phyloP scores from a whole-genome alignment of 2,113 vertebrate species.

The Centrocercus urophasianus region DNA sequence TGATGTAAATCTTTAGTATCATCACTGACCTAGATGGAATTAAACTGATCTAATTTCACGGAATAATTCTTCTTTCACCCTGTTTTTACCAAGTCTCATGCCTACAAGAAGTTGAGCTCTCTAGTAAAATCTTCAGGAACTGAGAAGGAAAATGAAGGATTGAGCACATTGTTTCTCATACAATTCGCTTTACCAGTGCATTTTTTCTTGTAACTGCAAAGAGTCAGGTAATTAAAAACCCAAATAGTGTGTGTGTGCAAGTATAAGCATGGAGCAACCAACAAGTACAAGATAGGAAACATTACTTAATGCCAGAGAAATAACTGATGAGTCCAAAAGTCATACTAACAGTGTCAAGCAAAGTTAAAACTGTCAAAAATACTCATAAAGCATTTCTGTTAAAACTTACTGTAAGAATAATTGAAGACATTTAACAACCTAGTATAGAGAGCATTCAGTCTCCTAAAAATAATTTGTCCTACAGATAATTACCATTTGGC shows the following conservation, averaged over 20 bases:
- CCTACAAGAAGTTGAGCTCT: rapidly evolving
- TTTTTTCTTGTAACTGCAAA: not conserved
- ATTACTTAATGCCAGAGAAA: not conserved
- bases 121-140: not conserved
- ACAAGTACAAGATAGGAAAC: not conserved
- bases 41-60: not conserved
- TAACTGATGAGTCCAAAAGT: not conserved
- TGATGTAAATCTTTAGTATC: not conserved
- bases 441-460: not conserved
- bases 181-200: not conserved
- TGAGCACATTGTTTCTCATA: not conserved
- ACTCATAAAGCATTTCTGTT: not conserved
- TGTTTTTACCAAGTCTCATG: not conserved
- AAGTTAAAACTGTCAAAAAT: not conserved
- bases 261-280: not conserved
- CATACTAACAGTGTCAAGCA: not conserved
- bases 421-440: constrained; percentile 18
- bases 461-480: constrained; percentile 41
- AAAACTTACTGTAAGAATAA: not conserved
- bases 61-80: not conserved
- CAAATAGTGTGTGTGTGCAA: not conserved
- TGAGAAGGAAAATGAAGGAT: not conserved
- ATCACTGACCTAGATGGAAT: not conserved
- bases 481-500: constrained; percentile 35
- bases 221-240: not conserved